Percentiles rank a stretch among this genome's conserved stretches.
Conservation (phyloP, 1,140 invertebrate species). For the Hyposmocoma kahamanoa region DNA sequence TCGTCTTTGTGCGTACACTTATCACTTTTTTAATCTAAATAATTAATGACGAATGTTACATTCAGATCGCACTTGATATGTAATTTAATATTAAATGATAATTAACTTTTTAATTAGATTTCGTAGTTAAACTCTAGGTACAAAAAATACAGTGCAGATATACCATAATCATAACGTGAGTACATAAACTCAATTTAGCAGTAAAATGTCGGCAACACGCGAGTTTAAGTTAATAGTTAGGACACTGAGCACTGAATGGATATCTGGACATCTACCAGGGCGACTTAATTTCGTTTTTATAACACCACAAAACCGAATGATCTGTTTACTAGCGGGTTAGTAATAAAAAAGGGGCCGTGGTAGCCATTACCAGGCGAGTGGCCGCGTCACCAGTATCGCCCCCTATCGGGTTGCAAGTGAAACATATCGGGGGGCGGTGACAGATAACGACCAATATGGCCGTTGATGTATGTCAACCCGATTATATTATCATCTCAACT, state of each 20-base stretch:
- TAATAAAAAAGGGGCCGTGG: constrained; percentile 71
- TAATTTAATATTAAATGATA: no score
- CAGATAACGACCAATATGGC: constrained; percentile 68
- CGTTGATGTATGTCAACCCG: constrained; percentile 55
- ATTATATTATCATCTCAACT: constrained; percentile 40
- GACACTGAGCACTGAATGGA: constrained; percentile 37
- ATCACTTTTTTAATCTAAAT: no score
- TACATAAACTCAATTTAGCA: no score
- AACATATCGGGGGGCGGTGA: constrained; percentile 65
- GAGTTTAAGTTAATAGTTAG: constrained; percentile 48
- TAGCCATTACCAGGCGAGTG: constrained; percentile 59
- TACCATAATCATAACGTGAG: no score
- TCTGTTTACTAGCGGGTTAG: constrained; percentile 72
- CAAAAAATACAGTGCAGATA: no score
- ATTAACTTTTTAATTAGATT: no score
- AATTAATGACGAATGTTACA: no score
- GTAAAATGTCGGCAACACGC: constrained; percentile 30
- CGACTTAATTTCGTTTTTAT: constrained; percentile 72
- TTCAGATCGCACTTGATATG: no score
- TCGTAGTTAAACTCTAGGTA: no score
- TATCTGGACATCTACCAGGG: constrained; percentile 59
- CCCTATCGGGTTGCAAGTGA: constrained; percentile 71
- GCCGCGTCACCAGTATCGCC: constrained; percentile 59
- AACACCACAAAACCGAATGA: constrained; percentile 72
- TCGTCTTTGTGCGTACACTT: no score